These are phyloP conservation scores for Coregonus clupeaformis DNA, from an alignment of 2,113 vertebrate genomes.

Conservation along the genomic window DNA sequence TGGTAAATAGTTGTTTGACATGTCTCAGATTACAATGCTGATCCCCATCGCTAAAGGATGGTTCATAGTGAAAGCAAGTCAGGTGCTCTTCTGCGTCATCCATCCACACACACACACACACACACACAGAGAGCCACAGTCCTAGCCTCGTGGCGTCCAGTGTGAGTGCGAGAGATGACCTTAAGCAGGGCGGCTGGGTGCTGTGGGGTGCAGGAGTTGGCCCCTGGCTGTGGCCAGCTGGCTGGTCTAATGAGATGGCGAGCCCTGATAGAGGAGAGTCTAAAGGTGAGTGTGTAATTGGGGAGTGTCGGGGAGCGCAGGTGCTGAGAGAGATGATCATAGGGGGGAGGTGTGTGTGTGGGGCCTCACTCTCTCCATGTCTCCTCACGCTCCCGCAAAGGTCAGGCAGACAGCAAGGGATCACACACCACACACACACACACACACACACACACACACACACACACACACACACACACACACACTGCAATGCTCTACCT, in stretches of 20 bases:
- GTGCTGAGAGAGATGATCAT: slow-evolving; percentile 57
- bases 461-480: slow-evolving; percentile 6
- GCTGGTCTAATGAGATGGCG: slow-evolving; percentile 72
- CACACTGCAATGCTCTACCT: slow-evolving; percentile 2
- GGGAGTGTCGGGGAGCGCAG: slow-evolving; percentile 50
- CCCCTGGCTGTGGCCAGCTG: slow-evolving; percentile 73
- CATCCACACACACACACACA: slow-evolving; percentile 12
- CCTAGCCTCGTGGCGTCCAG: slow-evolving; percentile 23
- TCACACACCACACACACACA: not conserved
- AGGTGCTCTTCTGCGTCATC: slow-evolving; percentile 40
- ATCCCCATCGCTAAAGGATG: slow-evolving; percentile 40
- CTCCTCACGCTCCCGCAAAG: slow-evolving; percentile 49
- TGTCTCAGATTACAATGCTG: slow-evolving; percentile 48
- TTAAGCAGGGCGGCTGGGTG: slow-evolving; percentile 59
- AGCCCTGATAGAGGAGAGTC: slow-evolving; percentile 61
- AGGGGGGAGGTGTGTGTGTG: not conserved
- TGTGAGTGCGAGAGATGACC: slow-evolving; percentile 57
- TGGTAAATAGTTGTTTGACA: slow-evolving; percentile 49
- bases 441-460: not conserved
- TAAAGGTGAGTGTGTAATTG: slow-evolving; percentile 70
- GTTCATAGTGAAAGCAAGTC: slow-evolving; percentile 35
- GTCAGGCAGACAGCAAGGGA: slow-evolving; percentile 37
- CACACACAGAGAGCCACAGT: slow-evolving; percentile 5
- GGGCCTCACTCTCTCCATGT: slow-evolving; percentile 40
- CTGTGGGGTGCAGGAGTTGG: slow-evolving; percentile 32